Evolutionary conservation across 2,113 vertebrate species (phyloP), one percentile per base, ranked within the genome.

Genomic region (Nycticryphes semicollaris): DNA sequence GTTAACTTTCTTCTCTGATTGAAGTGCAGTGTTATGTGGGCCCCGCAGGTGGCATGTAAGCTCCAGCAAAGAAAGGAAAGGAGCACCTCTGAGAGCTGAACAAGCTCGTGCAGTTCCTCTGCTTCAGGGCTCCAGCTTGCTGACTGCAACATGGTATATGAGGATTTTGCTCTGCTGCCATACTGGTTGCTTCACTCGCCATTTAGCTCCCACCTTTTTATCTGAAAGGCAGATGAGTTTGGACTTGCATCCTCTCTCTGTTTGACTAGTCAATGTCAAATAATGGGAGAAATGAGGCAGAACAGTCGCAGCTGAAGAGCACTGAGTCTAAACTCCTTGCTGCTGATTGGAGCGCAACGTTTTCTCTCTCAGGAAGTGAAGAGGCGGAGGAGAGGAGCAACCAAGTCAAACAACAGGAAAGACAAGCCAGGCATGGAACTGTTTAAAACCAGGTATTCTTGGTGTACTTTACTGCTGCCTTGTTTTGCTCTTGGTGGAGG

Each of bases 21-120:
- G 1, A 25, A 21, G 47, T 90, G 85, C 77, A 90, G 66, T 89
- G 66, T 35, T 31, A 10, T 1, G 1, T 0, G 4, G 5, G 53
- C 45, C 86, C 94, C 6, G 3, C 77, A 96, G 96, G 11, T 89
- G 90, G 94, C 86, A 72, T 17, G 20, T 31, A 33, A 93, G 77
- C 56, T 72, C 56, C 60, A 87, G 69, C 10, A 37, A 81, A 83
- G 63, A 41, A 69, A 83, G 45, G 30, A 37, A 70, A 18, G 39
- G 57, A 75, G 30, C 30, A 7, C 22, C 56, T 70, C 41, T 10
- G 24, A 50, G 63, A 51, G 37, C 21, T 66, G 10, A 54, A 31
- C 16, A 7, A 80, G 54, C 9, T 50, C 28, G 31, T 77, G 14
- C 27, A 60, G 10, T 56, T 60, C 15, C n/a, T 22, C 15, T 4